Evolutionary conservation across 2,888 invertebrate genomes (phyloP).

Genomic region (Spialia ferax): DNA sequence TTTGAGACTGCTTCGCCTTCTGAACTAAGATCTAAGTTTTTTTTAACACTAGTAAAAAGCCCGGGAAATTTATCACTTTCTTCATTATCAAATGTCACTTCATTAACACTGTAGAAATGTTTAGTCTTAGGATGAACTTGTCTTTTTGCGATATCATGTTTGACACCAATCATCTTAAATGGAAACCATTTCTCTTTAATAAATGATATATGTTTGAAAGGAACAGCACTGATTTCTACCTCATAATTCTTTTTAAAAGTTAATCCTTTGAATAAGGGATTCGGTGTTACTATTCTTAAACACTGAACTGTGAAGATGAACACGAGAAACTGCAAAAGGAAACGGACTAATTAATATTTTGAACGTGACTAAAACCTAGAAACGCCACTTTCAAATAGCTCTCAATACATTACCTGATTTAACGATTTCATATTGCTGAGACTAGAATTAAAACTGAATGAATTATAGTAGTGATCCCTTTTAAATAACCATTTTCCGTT

Average conservation of each 20-base stretch:
- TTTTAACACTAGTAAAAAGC: constrained; percentile 22
- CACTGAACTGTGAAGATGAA: constrained; percentile 48
- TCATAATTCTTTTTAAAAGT: constrained; percentile 60
- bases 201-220: constrained; percentile 58
- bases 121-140: constrained; percentile 40
- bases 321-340: constrained; percentile 48
- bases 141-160: constrained; percentile 54
- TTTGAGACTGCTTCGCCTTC: constrained; percentile 15
- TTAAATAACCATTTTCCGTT: constrained; percentile 28
- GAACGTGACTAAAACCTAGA: background rate
- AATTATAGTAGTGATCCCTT: constrained; percentile 5
- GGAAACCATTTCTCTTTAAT: constrained; percentile 65
- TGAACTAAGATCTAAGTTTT: constrained; percentile 19
- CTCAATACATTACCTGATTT: constrained; percentile 15
- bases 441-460: constrained; percentile 33
- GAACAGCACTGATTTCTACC: constrained; percentile 57
- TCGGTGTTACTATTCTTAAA: constrained; percentile 44
- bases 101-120: constrained; percentile 30
- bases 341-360: background rate
- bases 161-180: constrained; percentile 51
- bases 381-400: background rate
- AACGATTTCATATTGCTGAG: constrained; percentile 32
- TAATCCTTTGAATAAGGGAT: constrained; percentile 55
- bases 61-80: constrained; percentile 14
- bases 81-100: constrained; percentile 30